Evolutionary conservation across 2,797 vertebrate genomes (phyloP).

Genomic region (Smutsia temminckii): DNA sequence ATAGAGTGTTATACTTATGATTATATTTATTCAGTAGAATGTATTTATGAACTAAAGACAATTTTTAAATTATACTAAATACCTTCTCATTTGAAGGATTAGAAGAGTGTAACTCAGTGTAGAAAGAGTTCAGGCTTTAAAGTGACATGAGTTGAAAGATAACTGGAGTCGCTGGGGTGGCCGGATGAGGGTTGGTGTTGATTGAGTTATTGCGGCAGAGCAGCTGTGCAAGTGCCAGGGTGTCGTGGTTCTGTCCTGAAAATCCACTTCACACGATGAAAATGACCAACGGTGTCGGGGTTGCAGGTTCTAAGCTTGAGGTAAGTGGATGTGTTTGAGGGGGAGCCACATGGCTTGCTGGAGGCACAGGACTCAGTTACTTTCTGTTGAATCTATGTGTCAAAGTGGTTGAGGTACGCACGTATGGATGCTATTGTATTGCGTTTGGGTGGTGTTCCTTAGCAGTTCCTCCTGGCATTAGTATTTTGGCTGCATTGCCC

Average conservation of each 20-base stretch:
- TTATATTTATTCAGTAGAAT: background rate
- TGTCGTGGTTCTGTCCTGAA: background rate
- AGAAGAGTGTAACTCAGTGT: background rate
- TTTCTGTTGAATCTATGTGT: background rate
- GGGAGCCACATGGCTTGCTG: background rate
- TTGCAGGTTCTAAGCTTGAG: background rate
- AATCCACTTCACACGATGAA: background rate
- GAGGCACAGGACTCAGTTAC: background rate
- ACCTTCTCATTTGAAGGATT: background rate
- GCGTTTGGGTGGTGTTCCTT: background rate
- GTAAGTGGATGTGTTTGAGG: background rate
- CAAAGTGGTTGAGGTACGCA: background rate
- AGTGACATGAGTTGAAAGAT: background rate
- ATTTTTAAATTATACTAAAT: background rate
- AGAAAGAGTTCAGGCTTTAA: background rate
- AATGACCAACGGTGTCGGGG: background rate
- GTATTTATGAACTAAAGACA: background rate
- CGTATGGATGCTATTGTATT: fast-evolving
- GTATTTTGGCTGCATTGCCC: background rate
- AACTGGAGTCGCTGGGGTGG: background rate
- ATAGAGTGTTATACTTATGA: background rate
- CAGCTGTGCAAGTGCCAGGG: background rate
- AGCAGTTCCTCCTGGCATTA: background rate
- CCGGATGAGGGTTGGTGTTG: background rate
- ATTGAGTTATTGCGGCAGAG: background rate